Base-by-base conservation (phyloP, 2,888 invertebrate species). In the Ceratothoa steindachneri region DNA sequence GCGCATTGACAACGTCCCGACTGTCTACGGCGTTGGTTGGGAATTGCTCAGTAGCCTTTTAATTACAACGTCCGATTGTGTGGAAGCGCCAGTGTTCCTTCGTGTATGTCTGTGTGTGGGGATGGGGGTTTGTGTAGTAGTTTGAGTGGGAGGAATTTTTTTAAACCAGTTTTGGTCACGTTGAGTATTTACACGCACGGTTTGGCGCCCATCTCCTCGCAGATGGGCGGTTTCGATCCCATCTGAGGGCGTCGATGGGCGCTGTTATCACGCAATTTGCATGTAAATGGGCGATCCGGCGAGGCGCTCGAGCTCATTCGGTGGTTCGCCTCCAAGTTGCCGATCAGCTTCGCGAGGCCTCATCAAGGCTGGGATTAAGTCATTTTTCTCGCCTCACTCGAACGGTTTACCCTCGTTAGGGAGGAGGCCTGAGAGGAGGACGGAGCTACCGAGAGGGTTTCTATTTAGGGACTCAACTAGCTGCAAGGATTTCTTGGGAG, bases 191-290 rank as follows among this genome's bases (percentile, higher is more conserved):
- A 41, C 41, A 41, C 41, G 41, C 3, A 24, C 22, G 24, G 22
- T 60, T 24, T 24, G 27, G 2, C 60, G 27, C 19, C 27, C 22
- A 24, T 60, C 19, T 24, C 22, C 60, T 60, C 19, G 19, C 12
- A 24, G 60, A 60, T 60, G 60, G 60, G 60, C 27, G 60, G 60
- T 60, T 60, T 60, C 60, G 60, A 24, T 24, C 60, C 27, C 60
- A 60, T 60, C 27, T 60, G 60, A 60, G 3, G 60, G 60, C 27
- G 60, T 60, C 19, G 60, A 60, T 60, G 60, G 60, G 60, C 60
- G 60, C 24, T 24, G 60, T 60, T 60, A 60, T 60, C 60, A 60
- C 60, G 22, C 60, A 60, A 60, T 60, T 60, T 60, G 60, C 60
- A 60, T 60, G 60, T 60, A 60, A 60, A 60, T 60, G 60, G 60